A percentile compares a stretch with the other conserved stretches of the same genome.
Evolutionary conservation across 2,113 vertebrate genomes (phyloP).

Genomic region (Nannobrachium achirus): DNA sequence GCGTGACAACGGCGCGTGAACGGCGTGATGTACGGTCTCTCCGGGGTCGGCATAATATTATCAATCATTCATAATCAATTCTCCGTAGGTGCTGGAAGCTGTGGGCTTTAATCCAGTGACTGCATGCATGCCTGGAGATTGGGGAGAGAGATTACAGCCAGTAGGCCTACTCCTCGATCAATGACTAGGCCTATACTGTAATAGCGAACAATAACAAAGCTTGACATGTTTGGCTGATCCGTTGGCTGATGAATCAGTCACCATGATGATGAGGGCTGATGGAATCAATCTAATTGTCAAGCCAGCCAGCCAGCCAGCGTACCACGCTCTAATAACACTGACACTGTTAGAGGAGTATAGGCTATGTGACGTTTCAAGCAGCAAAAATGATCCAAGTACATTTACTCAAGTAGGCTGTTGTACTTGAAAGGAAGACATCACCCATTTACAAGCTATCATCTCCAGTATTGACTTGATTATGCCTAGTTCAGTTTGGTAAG

Average conservation of each 20-base stretch:
- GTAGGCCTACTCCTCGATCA: neutral
- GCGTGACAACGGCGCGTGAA: neutral
- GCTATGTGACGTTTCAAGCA: no score
- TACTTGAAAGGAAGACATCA: no score
- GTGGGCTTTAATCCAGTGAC: neutral
- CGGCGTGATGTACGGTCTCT: conserved; percentile 5
- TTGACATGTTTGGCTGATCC: conserved; percentile 9
- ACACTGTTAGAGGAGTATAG: no score
- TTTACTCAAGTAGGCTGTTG: no score
- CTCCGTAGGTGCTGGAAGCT: neutral
- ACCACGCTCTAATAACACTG: neutral
- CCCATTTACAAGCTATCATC: no score
- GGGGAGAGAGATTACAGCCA: no score
- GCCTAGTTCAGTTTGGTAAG: no score
- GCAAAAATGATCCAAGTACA: no score
- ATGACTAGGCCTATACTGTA: no score
- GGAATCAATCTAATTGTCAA: neutral
- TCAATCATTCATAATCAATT: conserved; percentile 29
- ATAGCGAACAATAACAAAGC: conserved; percentile 7
- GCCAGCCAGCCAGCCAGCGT: neutral
- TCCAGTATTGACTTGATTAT: rapidly evolving
- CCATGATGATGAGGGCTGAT: conserved; percentile 18
- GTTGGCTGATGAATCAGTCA: conserved; percentile 17
- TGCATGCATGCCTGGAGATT: no score
- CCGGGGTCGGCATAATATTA: conserved; percentile 18